Evolutionary conservation across 2,888 invertebrate genomes (phyloP), one percentile per base, ranked within the genome.

Genomic region (Lordiphosa andalusiaca): DNA sequence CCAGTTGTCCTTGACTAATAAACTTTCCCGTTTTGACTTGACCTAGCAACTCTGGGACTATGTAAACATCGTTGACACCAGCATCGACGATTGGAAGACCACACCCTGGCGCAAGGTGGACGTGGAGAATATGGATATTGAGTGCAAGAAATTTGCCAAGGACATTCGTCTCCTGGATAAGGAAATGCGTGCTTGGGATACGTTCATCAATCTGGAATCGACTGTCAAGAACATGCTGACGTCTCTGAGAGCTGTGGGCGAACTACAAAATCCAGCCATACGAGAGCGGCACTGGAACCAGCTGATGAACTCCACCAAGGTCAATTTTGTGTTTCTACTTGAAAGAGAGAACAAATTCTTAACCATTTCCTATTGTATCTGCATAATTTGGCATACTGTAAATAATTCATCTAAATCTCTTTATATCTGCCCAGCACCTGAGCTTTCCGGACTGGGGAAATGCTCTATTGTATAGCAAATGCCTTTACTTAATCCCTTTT

Each of bases 111-210:
- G 96, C 55, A 96, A 97, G 88, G 97, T 98, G 63, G 98, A 98
- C 86, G 98, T 98, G 38, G 98, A 98, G 90, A 97, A 98, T 85
- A 98, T 98, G 98, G 98, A 98, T 86, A 96, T 98, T 74, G 98
- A 98, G 89, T 98, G 98, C 89, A 98, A 98, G 88, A 97, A 98
- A 88, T 98, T 98, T 89, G 96, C 98, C 2, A 98, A 98, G 90
- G 97, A 97, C 89, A 95, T 97, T 56, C 91, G 96, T 85, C 92
- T 95, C 51, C 89, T 98, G 78, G 98, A 98, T 87, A 98, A 98
- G 87, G 98, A 98, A 91, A 98, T 98, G 96, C 92, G 98, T 78
- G 91, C 91, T 62, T 98, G 98, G 98, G 96, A 98, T 84, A 95
- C 96, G 0, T 98, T 96, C 86, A 91, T 93, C 0, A 95, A 94